Base-by-base conservation (phyloP, 2,113 vertebrate genomes). In the Centrocercus urophasianus region DNA sequence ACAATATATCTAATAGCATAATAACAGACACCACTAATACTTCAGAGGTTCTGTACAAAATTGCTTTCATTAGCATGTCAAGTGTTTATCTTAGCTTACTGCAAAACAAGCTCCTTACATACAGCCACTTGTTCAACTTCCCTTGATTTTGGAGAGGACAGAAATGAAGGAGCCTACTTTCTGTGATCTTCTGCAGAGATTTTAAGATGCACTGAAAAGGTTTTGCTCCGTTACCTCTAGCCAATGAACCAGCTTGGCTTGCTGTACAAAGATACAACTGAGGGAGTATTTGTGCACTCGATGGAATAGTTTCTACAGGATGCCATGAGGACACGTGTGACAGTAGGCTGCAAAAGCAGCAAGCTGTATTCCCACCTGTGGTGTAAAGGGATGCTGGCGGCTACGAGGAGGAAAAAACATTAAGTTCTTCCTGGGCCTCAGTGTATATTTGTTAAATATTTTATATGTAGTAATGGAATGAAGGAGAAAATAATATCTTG, bases 1-100 rank as follows among this genome's bases (percentile, higher is more conserved):
- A 94, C 95, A 96, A 86, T 86, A 67, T 72, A 89, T 86, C 85
- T 75, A 95, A 89, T 76, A 95, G 70, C 60, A 74, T 82, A 93
- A 95, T 86, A 95, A 93, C 93, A 91, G 79, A 73, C 56, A 90
- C 84, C 50, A 86, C 92, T 95, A 96, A 96, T 96, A 96, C 91
- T 97, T 96, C 4, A 88, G 95, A 83, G 67, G 48, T 92, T 64
- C 13, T 18, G 30, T 57, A 67, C n/a, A 81, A 61, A 83, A 74
- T 59, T 86, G 64, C 74, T 96, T 97, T 95, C 92, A 89, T 97
- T 94, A 95, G 76, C 77, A 95, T 60, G 70, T 76, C 67, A 94
- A 92, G 72, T 71, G 71, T 67, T 94, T 97, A 93, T 95, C 96
- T 95, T 65, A 14, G 82, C 67, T 94, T 96, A 79, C 54, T 96